Evolutionary conservation across 1,140 invertebrate species (phyloP), one percentile per base, ranked within the genome.

Genomic region (Pinna nobilis): DNA sequence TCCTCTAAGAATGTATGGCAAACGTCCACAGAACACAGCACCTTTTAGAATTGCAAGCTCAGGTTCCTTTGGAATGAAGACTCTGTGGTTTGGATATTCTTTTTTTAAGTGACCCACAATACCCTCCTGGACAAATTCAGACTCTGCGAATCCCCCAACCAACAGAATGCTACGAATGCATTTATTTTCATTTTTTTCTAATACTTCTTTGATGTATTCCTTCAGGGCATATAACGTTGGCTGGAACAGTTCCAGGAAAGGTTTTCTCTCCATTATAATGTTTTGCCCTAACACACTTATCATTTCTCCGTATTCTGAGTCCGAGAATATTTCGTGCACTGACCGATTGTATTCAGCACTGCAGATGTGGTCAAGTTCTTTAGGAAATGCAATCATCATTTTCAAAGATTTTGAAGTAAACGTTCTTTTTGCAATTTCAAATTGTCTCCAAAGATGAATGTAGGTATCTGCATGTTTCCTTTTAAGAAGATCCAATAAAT

Each of bases 341-440:
- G 32, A 32, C 50, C 32, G 20, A 11, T 18, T 20, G 33, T n/a
- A 20, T 20, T n/a, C 15, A 0, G 49, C 44, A 11, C 15, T n/a
- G 15, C 30, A 32, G 18, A 47, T 47, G 11, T 65, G 6, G 4
- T 65, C n/a, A 4, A 49, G 23, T 33, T 20, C 30, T 33, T 41
- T 32, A 65, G 41, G 44, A n/a, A 47, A 18, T 2, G 33, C 18
- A 28, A 32, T 28, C n/a, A 18, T 33, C 25, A 47, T 33, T 3
- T 7, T 32, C 7, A 50, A 41, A 33, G 49, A 28, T 30, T 65
- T 20, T 32, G 49, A 32, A 18, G 4, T 35, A 7, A 51, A 65
- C 11, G 30, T 32, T 18, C 28, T 28, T 65, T 65, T 65, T 30
- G 44, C 41, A 20, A n/a, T 20, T n/a, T 65, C 63, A 51, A 65